Base-by-base conservation (phyloP, 2,888 invertebrate genomes). In the Eretmocerus hayati region DNA sequence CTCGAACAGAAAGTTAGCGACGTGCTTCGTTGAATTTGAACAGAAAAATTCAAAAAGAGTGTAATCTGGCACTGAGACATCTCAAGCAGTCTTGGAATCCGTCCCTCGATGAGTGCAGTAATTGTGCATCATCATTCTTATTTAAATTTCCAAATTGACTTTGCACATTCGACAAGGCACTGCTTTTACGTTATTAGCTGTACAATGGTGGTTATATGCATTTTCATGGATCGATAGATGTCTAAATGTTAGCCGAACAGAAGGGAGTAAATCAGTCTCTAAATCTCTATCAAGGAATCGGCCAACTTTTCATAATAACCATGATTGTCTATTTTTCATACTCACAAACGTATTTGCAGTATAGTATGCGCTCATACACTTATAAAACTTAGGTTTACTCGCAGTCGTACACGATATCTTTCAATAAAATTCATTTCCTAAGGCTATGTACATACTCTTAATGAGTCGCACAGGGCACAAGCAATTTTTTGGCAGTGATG, bases 231-330 rank as follows among this genome's bases (percentile, higher is more conserved):
- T 6, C 26, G 23, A 23, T 3, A 23, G 8, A 5, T 3, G 37
- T 42, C 20, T 15, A 43, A 38, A 16, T 40, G 47, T 44, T 49
- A 46, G 46, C 49, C 46, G 41, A 46, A 46, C 31, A n/a, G 15
- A 26, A 23, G 41, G 33, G 38, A 41, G 45, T 48, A 50, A 51
- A 54, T 54, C 54, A 54, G 54, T 54, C 54, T 54, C 49, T 52
- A 54, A 49, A 52, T 54, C 54, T 54, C 54, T 49, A 47, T 47
- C 52, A 49, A 52, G 54, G 54, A 49, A 44, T 47, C 45, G 51
- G 46, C 48, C 51, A 52, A 54, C 44, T 38, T 52, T 36, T 33
- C 30, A 33, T 31, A 48, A 41, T 48, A 21, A 33, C 35, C 32
- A 40, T 48, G 50, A 48, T 51, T 51, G 46, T 54, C 48, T 39